Base-by-base conservation (phyloP, 2,113 vertebrate genomes). In the Xiphias gladius region DNA sequence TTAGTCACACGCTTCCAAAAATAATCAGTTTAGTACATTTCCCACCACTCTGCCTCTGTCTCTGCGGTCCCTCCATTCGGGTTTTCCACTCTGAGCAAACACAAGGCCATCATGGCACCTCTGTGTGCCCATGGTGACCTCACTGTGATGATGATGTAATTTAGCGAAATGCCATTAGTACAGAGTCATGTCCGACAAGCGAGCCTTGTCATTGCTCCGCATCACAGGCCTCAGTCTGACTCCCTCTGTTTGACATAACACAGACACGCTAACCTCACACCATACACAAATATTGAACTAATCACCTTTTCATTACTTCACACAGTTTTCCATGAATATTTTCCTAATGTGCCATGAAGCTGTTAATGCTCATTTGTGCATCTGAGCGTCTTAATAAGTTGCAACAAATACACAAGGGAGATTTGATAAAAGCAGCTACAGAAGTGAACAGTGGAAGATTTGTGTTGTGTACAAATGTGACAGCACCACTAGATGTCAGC, bases 401-500 rank as follows among this genome's bases (percentile, higher is more conserved):
- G 5, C 32, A 61, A 81, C 30, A 62, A 37, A 24, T 28, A 35
- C 41, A 19, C 28, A 64, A 22, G 50, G 13, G 63, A 17, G 5
- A 43, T 41, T 19, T 22, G 1, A 68, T 48, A 39, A 67, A 55
- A 66, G 24, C 22, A 35, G 59, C 66, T 50, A 41, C 54, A 59
- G 39, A 22, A 5, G 2, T 13, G 5, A 11, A 50, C 28, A 37
- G 39, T n/a, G 19, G 28, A 28, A 68, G n/a, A 32, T 54, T 1
- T 35, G 8, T 62, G 64, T 50, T 48, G 22, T 73, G 90, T 72
- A 52, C 39, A 81, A 79, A 73, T 62, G 55, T 22, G 50, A 70
- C 20, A 26, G 10, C 12, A 61, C 91, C 93, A 94, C 94, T 91
- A 94, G 94, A 94, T 93, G 94, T 89, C 94, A 92, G 90, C 75